Evolutionary conservation across 2,113 vertebrate genomes (phyloP), one percentile per base, ranked within the genome.

Genomic region (Stictonetta naevosa): DNA sequence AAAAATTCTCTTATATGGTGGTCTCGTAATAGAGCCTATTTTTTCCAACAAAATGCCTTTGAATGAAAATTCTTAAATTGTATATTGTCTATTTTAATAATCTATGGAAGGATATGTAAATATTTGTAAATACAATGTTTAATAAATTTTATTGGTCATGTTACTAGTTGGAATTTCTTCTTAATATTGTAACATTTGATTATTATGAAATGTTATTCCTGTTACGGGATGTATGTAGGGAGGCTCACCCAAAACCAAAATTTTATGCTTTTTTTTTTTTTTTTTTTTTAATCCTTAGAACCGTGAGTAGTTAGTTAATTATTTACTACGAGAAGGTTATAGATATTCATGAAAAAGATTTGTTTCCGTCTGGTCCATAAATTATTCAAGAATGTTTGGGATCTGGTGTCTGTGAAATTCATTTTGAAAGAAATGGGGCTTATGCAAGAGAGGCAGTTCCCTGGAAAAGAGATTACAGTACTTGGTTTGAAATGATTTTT

Each of bases 111-210:
- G 97, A 98, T 98, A 97, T 99, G 99, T 99, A 99, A 98, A 99
- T 99, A 99, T 97, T 98, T 99, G 99, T 99, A 99, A 97, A 99
- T 99, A 99, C 96, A 98, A 98, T 98, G 98, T 99, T 99, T 99
- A 99, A 99, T 99, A 99, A 99, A 99, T 99, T 99, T 99, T 99
- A 99, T 99, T 99, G 99, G 99, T 99, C 97, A 98, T 99, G 99
- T 99, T 98, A 97, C 91, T 95, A 96, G 92, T 96, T 97, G 96
- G 96, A 90, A 88, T 97, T 97, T 96, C 90, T 98, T 97, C 88
- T 97, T 97, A 91, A 88, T 94, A 76, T 88, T 72, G 79, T 96
- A 89, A 95, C 73, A 82, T 64, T 90, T 92, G 81, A n/a, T 75
- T 40, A 9, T 64, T 10, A 94, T 95, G 76, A 85, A 96, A 88